These are phyloP conservation scores for Uria lomvia DNA, from an alignment of 2,113 vertebrate species.

Conservation along the genomic window DNA sequence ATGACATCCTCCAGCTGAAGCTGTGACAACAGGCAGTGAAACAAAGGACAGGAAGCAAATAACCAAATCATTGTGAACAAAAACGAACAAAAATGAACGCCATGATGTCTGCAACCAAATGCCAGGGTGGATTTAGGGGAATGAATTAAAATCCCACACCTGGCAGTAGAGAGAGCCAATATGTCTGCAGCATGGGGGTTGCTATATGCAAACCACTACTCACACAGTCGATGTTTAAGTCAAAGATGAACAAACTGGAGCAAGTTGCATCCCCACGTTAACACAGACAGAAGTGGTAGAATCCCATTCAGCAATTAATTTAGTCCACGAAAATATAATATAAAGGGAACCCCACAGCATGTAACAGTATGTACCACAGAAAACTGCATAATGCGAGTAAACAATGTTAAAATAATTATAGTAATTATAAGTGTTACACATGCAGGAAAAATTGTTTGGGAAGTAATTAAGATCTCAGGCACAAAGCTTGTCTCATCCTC, in stretches of 20 bases:
- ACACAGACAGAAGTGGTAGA: background rate
- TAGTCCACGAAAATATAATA: background rate
- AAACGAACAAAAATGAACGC: background rate
- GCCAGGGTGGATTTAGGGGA: background rate
- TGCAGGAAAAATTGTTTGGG: conserved; percentile 8
- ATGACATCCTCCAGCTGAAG: background rate
- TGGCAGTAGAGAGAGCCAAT: background rate
- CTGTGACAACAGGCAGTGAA: background rate
- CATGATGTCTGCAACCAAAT: background rate
- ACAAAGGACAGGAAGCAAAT: background rate
- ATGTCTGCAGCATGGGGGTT: background rate
- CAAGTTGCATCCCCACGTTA: rapidly evolving
- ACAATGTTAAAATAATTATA: background rate
- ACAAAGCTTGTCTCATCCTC: background rate
- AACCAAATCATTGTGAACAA: background rate
- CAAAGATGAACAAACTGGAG: background rate
- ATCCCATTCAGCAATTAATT: background rate
- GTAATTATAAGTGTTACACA: conserved; percentile 30
- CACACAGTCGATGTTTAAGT: background rate
- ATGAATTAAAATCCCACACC: background rate
- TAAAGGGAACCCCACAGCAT: background rate
- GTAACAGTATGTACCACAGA: background rate
- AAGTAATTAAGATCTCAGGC: background rate
- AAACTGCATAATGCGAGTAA: background rate
- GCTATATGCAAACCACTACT: background rate